A percentile compares a stretch with the other conserved stretches of the same genome.
Conservation (phyloP, 2,797 vertebrate genomes). For the Danio jaintianensis region DNA sequence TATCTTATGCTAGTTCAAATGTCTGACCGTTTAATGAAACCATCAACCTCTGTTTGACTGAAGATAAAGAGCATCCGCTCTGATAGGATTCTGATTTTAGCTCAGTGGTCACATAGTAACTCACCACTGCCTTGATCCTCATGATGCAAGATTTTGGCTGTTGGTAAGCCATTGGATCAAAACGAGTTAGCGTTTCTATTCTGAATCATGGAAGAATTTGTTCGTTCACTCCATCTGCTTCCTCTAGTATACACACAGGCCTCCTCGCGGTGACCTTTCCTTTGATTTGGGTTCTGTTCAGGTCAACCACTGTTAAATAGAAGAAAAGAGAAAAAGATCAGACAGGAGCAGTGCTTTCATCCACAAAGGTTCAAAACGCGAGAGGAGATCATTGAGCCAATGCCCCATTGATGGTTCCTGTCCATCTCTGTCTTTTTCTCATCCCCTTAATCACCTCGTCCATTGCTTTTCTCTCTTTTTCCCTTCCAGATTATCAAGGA, state of each 20-base stretch:
- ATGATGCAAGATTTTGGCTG: conserved; percentile 55
- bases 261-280: conserved; percentile 78
- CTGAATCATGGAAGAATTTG: conserved; percentile 55
- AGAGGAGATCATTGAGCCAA: conserved; percentile 57
- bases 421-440: conserved; percentile 38
- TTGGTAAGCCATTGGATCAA: conserved; percentile 65
- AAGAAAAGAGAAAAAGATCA: conserved; percentile 73
- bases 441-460: conserved; percentile 44
- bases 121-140: conserved; percentile 44
- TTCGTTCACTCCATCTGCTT: conserved; percentile 65
- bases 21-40: conserved; percentile 46
- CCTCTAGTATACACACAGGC: conserved; percentile 62
- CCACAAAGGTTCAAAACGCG: conserved; percentile 76
- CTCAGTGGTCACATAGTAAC: conserved; percentile 24
- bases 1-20: conserved; percentile 49
- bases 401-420: conserved; percentile 28
- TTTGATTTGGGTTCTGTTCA: conserved; percentile 74
- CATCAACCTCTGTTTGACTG: conserved; percentile 37
- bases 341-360: conserved; percentile 78
- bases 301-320: conserved; percentile 78
- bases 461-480: conserved; percentile 41
- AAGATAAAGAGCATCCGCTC: conserved; percentile 24
- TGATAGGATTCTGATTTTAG: background rate
- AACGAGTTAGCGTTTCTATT: conserved; percentile 58
- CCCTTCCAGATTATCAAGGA: conserved; percentile 96